These are phyloP conservation scores for Hyphantria cunea DNA, from an alignment of 1,140 invertebrate genomes.

Conservation along the genomic window DNA sequence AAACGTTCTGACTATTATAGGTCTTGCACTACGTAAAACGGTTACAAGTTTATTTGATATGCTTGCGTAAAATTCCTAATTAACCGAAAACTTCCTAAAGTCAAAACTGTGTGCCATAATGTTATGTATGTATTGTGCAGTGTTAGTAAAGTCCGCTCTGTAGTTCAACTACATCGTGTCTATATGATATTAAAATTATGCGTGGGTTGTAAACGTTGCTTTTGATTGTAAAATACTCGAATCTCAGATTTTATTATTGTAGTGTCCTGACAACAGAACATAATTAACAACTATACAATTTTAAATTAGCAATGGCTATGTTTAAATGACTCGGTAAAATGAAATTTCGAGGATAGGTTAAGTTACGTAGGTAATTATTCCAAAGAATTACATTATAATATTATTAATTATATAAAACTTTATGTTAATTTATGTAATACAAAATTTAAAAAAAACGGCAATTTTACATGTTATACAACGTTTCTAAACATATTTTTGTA, in stretches of 20 bases:
- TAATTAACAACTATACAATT: no score
- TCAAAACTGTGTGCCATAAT: constrained; percentile 44
- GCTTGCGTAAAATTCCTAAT: no score
- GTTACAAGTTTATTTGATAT: neutral
- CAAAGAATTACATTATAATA: constrained; percentile 48
- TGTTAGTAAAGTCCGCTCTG: constrained; percentile 39
- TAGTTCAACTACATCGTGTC: constrained; percentile 51
- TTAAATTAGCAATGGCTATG: no score
- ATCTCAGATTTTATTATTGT: constrained; percentile 4
- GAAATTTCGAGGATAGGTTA: neutral
- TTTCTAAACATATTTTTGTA: no score
- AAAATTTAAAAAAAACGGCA: no score
- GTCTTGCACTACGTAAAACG: constrained; percentile 72
- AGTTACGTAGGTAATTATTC: constrained; percentile 37
- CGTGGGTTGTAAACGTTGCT: constrained; percentile 25
- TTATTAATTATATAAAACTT: constrained; percentile 22
- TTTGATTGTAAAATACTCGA: neutral
- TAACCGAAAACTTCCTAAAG: no score
- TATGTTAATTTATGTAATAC: constrained; percentile 18
- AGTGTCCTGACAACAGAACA: no score
- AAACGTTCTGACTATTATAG: constrained; percentile 80
- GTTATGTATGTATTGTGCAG: constrained; percentile 27
- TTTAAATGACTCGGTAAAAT: no score
- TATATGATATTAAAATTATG: constrained; percentile 37
- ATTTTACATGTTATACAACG: no score